These are phyloP conservation scores for Hypsibius dujardini DNA, from an alignment of 1,140 invertebrate genomes.

Conservation along the genomic window DNA sequence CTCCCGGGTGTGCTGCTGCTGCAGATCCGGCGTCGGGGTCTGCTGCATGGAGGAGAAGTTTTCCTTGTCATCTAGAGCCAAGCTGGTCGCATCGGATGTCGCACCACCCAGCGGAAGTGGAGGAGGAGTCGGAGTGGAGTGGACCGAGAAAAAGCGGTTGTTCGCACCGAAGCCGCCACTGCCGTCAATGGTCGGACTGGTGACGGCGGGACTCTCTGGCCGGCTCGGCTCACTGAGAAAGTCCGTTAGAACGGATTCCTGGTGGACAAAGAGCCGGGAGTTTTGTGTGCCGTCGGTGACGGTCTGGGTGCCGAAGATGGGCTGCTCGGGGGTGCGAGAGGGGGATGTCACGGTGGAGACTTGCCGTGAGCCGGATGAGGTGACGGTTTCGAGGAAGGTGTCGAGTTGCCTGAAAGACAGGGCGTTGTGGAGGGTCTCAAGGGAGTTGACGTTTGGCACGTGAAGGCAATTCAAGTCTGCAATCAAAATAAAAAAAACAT, in stretches of 20 bases:
- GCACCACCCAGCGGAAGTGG: no score
- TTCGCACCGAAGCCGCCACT: neutral
- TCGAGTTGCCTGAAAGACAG: conserved; percentile 74
- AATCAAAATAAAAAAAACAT: no score
- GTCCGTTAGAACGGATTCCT: neutral
- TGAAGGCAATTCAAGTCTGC: conserved; percentile 41
- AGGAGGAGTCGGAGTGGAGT: no score
- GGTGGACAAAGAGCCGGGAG: neutral
- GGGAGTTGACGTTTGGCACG: conserved; percentile 72
- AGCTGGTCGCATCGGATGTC: no score
- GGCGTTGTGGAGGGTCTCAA: conserved; percentile 89
- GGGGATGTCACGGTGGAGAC: neutral
- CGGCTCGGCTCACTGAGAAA: neutral
- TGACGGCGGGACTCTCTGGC: neutral
- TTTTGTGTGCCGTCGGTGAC: neutral
- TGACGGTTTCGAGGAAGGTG: conserved; percentile 43
- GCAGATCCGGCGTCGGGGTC: conserved; percentile 9
- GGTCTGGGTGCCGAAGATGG: neutral
- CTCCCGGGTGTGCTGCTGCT: neutral
- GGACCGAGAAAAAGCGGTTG: neutral
- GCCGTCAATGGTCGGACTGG: neutral
- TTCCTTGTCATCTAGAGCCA: neutral
- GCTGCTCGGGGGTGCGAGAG: neutral
- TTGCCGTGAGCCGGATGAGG: neutral
- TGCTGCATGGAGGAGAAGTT: neutral